Evolutionary conservation across 2,888 invertebrate genomes (phyloP), one percentile per base, ranked within the genome.

Genomic region (Xiphydria camelus): DNA sequence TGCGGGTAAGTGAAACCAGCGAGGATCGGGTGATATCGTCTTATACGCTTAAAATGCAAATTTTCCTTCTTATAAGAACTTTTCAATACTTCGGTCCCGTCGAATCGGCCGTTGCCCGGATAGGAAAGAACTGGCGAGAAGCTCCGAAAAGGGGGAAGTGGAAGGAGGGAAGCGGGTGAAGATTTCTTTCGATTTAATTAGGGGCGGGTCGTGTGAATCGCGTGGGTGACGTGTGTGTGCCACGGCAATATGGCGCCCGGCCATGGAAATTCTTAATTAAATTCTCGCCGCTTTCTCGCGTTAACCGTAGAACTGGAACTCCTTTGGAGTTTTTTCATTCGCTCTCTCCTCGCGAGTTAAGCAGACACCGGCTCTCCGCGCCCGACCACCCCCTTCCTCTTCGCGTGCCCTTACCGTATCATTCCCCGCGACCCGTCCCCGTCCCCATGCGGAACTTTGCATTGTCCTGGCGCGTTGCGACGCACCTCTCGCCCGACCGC

Each of bases 111-210:
- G n/a, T 10, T 4, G 2, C 36, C 21, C 9, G 10, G 4, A n/a
- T n/a, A 26, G 26, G 26, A 26, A 26, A 14, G n/a, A 23, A 10
- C 25, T 7, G 26, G 12, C 7, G 33, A 33, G 7, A 15, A 33
- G 4, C 7, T 5, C 9, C 20, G 18, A 15, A 34, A 32, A 31
- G 34, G 38, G 20, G 36, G 22, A 43, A 47, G 29, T 35, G 42
- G 32, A 29, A 35, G 42, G 32, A 48, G 42, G 49, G 33, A 51
- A 29, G 34, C 41, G 32, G 47, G 42, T 48, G 33, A 51, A 61
- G 63, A 64, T 66, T 70, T 64, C 65, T 67, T 70, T 66, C 61
- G 59, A 68, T 70, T 68, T 66, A 70, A 69, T 70, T 71, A 68
- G 68, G 57, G 49, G 41, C 42, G 40, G 40, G 15, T 47, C 40